Percentiles rank a stretch among this genome's conserved stretches.
These are phyloP conservation scores for Trematomus loennbergii DNA, from an alignment of 2,113 vertebrate genomes.

Conservation along the genomic window DNA sequence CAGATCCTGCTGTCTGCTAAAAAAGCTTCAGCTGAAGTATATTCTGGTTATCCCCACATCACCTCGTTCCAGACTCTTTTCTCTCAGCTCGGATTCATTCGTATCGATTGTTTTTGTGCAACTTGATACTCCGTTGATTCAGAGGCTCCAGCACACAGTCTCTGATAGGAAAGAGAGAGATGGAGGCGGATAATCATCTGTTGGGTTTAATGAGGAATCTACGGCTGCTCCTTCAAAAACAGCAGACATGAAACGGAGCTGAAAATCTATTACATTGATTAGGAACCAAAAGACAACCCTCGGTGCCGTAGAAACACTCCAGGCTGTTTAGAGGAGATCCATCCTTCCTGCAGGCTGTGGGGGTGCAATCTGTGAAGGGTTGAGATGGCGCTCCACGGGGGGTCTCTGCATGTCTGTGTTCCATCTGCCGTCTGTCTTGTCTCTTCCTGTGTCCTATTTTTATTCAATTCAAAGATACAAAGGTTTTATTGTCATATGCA, in stretches of 20 bases:
- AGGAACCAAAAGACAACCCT: background rate
- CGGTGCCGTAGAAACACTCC: conserved; percentile 14
- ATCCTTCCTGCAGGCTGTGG: conserved; percentile 36
- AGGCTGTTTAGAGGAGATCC: conserved; percentile 36
- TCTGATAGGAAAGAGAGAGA: conserved; percentile 28
- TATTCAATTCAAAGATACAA: no score
- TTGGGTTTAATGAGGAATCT: conserved; percentile 25
- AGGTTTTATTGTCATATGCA: no score
- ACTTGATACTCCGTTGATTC: conserved; percentile 53
- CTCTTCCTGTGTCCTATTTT: conserved; percentile 40
- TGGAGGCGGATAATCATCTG: conserved; percentile 2
- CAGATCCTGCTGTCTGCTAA: background rate
- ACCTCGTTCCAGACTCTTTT: conserved; percentile 22
- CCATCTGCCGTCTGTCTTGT: conserved; percentile 69
- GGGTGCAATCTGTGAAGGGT: conserved; percentile 53
- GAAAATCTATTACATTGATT: conserved; percentile 2
- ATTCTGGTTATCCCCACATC: conserved; percentile 43
- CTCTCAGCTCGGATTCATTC: conserved; percentile 55
- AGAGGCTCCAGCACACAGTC: conserved; percentile 28
- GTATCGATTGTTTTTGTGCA: conserved; percentile 70
- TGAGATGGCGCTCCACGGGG: conserved; percentile 39
- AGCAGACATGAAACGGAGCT: background rate
- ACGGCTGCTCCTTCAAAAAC: conserved; percentile 6
- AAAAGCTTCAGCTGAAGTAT: conserved; percentile 40
- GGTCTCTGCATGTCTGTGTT: conserved; percentile 32